Evolutionary conservation across 2,797 vertebrate species (phyloP).

Genomic region (Aselliscus stoliczkanus): DNA sequence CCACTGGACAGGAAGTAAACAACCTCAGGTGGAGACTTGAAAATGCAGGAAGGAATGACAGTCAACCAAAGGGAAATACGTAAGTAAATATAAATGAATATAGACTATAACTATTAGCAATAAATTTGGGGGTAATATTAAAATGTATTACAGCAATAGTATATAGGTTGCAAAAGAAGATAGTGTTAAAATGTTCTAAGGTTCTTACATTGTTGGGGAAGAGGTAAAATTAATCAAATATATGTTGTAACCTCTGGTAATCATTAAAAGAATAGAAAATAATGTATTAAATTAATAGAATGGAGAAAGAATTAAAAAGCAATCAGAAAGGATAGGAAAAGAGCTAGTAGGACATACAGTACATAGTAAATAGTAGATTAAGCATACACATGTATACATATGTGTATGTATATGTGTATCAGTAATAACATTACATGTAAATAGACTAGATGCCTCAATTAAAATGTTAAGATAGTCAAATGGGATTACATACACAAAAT

Average conservation of each 20-base stretch:
- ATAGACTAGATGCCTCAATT: background rate
- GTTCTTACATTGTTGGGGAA: background rate
- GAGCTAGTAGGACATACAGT: background rate
- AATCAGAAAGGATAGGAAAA: background rate
- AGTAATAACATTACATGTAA: background rate
- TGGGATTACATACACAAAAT: background rate
- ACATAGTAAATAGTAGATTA: background rate
- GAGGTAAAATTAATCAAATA: background rate
- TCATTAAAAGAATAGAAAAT: slow-evolving; percentile 1
- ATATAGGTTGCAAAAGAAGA: background rate
- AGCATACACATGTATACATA: background rate
- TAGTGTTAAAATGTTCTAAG: background rate
- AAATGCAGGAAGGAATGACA: background rate
- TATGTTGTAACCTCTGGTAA: background rate
- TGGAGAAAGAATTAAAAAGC: background rate
- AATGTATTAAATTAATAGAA: background rate
- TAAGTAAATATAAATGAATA: background rate
- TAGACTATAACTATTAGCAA: background rate
- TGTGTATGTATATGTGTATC: background rate
- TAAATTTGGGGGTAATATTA: background rate
- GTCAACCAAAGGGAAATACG: background rate
- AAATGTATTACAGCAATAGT: background rate
- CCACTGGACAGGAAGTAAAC: background rate
- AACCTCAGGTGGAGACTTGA: background rate
- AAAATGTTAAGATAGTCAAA: background rate